These are phyloP conservation scores for Glossophaga mutica DNA, from an alignment of 2,797 vertebrate species.

Conservation along the genomic window DNA sequence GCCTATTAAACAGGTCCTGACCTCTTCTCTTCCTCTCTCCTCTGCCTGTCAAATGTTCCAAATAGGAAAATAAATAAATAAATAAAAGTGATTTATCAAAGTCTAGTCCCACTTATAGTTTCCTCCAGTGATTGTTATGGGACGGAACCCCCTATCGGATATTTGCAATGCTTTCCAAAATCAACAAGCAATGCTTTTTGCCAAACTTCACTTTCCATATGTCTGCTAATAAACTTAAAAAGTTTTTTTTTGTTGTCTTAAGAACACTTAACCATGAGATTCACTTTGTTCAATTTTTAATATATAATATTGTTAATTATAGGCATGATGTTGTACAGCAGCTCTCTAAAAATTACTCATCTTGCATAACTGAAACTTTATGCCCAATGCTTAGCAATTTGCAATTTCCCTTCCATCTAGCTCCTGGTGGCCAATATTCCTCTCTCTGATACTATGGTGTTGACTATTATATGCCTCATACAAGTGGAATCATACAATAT, in stretches of 20 bases:
- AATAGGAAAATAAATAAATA: not conserved
- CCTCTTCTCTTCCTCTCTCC: not conserved
- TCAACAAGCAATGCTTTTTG: not conserved
- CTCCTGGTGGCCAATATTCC: not conserved
- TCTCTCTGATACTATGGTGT: not conserved
- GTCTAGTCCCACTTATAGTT: not conserved
- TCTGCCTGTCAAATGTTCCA: not conserved
- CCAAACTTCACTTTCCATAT: not conserved
- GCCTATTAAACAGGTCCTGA: not conserved
- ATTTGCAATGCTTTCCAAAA: not conserved
- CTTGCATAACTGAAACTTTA: not conserved
- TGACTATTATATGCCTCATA: not conserved
- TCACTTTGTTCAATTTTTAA: not conserved
- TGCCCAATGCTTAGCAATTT: not conserved
- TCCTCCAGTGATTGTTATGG: not conserved
- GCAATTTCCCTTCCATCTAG: not conserved
- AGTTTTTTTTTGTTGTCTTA: not conserved
- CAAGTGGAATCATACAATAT: not conserved
- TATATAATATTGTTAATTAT: not conserved
- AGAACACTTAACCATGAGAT: not conserved
- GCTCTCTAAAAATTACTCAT: not conserved
- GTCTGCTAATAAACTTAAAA: not conserved
- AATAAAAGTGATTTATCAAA: not conserved
- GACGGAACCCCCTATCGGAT: not conserved
- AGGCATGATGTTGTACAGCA: not conserved